A percentile compares a stretch with the other conserved stretches of the same genome.
These are phyloP conservation scores for Stomorhina lunata DNA, from an alignment of 2,888 invertebrate genomes.

Conservation along the genomic window DNA sequence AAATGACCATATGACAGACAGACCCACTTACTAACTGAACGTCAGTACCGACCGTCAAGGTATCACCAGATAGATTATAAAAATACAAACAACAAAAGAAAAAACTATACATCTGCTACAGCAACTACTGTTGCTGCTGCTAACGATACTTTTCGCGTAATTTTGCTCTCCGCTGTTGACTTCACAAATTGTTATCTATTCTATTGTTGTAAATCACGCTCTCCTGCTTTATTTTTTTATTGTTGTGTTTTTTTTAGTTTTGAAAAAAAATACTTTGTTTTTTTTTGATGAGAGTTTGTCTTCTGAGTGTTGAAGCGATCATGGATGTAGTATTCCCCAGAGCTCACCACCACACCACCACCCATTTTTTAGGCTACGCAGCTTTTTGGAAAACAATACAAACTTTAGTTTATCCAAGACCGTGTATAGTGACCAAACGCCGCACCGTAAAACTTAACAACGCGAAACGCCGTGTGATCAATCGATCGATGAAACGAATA, in stretches of 20 bases:
- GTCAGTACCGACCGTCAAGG: not conserved
- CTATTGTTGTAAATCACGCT: conserved; percentile 49
- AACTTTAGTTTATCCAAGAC: conserved; percentile 68
- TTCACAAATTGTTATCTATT: conserved; percentile 28
- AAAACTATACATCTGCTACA: not conserved
- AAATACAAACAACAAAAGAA: not conserved
- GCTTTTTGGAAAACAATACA: conserved; percentile 47
- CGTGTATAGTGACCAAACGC: conserved; percentile 64
- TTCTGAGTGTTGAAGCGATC: no score
- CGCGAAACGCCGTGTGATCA: conserved; percentile 4
- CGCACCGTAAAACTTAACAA: conserved; percentile 53
- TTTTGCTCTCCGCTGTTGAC: conserved; percentile 45
- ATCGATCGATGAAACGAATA: not conserved
- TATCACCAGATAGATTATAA: conserved; percentile 15
- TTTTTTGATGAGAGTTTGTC: conserved; percentile 3
- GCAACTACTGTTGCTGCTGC: not conserved
- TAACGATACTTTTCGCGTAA: not conserved
- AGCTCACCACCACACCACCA: no score
- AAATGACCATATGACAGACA: not conserved
- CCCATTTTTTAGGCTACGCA: conserved; percentile 51
- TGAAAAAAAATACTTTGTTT: not conserved
- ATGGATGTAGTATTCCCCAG: conserved; percentile 18
- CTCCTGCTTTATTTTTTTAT: conserved; percentile 19
- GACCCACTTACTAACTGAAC: not conserved
- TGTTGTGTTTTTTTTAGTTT: not conserved